phyloP scores from a whole-genome alignment of 2,797 vertebrate genomes.

The Channallabes apus region DNA sequence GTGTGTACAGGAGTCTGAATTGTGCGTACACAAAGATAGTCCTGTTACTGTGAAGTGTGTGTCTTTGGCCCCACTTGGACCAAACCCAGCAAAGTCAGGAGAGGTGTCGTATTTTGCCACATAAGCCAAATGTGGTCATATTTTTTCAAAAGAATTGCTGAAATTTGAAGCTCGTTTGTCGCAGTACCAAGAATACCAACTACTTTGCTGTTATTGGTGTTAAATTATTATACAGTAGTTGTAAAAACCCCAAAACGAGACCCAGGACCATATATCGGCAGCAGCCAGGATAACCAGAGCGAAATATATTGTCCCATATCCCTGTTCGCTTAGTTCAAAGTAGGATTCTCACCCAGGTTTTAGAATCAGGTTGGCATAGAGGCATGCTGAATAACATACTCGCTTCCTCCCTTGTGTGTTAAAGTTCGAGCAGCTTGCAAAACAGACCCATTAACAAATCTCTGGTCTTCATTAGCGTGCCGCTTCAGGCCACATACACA shows the following conservation, averaged over 20 bases:
- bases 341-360: not conserved
- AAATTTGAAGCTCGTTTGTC: too few relatives aligned
- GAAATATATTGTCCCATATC: not conserved
- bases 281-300: not conserved
- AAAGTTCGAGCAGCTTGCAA: conserved; percentile 25
- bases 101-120: too few relatives aligned
- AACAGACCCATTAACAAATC: conserved; percentile 49
- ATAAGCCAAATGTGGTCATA: too few relatives aligned
- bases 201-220: too few relatives aligned
- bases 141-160: too few relatives aligned
- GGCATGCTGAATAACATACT: not conserved
- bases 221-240: too few relatives aligned
- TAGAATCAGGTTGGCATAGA: not conserved
- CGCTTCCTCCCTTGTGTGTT: not conserved
- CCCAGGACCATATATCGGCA: too few relatives aligned
- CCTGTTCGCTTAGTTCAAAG: not conserved
- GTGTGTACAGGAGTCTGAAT: not conserved
- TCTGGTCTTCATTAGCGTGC: conserved; percentile 38
- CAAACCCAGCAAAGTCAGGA: too few relatives aligned
- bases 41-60: not conserved
- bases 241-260: too few relatives aligned
- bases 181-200: too few relatives aligned
- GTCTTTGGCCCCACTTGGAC: too few relatives aligned
- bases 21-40: not conserved
- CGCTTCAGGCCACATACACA: conserved; percentile 32